Base-by-base conservation (phyloP, 23 tunicate species). In the Aplidium turbinatum region DNA sequence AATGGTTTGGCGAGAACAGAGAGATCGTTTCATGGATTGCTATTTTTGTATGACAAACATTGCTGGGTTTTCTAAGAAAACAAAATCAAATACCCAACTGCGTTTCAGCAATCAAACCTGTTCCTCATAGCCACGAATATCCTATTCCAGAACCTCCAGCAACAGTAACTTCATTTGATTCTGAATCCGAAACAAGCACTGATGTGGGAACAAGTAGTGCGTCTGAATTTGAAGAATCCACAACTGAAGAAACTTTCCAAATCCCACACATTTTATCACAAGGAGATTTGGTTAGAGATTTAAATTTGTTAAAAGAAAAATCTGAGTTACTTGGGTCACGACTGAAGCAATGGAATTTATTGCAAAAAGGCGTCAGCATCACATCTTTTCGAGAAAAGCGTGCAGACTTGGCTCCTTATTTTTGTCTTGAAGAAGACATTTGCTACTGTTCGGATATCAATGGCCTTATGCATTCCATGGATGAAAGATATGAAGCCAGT, bases 151-250 rank as follows among this genome's bases (percentile, higher is more conserved):
- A 33, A 25, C 63, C 63, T 48, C 22, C 77, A 1, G 62, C 0
- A n/a, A n/a, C n/a, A 50, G 21, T 29, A 7, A 26, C 25, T n/a
- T 11, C 40, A 18, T n/a, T 51, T 0, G 19, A 48, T 71, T 35
- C 64, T 7, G 77, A 71, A 18, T 66, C 73, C 4, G 67, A 60
- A 60, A 7, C 35, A 25, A 60, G 67, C 22, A 66, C 52, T 48
- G 77, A 71, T 50, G 73, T n/a, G n/a, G 67, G 35, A 26, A 60
- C 67, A 27, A 60, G 38, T n/a, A 60, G 67, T 60, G 67, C 67
- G 30, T 60, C 38, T 28, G 73, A 66, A 38, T 66, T 66, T 66
- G 73, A 38, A 21, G 73, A 16, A 3, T 23, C n/a, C n/a, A n/a
- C 25, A 11, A 23, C 51, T 35, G 52, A 38, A 66, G 31, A 66